Evolutionary conservation across 2,888 invertebrate genomes (phyloP).

Genomic region (Brachyopa scutellaris): DNA sequence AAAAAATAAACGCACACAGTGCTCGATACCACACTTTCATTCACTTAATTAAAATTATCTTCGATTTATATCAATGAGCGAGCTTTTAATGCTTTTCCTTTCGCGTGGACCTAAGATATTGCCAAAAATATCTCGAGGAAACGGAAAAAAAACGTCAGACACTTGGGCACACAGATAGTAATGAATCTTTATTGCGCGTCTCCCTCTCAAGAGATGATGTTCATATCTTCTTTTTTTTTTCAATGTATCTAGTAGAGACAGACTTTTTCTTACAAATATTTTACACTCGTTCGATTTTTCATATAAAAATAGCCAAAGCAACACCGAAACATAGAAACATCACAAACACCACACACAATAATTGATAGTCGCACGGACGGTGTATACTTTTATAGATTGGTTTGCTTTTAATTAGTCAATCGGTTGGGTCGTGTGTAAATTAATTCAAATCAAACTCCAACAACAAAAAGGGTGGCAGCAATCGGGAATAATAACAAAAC

Average conservation of each 20-base stretch:
- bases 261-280: not conserved
- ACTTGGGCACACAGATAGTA: constrained; percentile 4
- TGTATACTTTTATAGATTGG: constrained; percentile 59
- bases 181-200: constrained; percentile 44
- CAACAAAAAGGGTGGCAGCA: constrained; percentile 44
- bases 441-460: constrained; percentile 52
- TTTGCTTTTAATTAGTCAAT: constrained; percentile 69
- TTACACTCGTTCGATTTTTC: constrained; percentile 46
- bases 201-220: constrained; percentile 38
- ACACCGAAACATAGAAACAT: constrained; percentile 38
- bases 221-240: constrained; percentile 3
- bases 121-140: constrained; percentile 36
- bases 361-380: constrained; percentile 43
- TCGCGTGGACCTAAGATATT: constrained; percentile 12
- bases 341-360: constrained; percentile 36
- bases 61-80: constrained; percentile 40
- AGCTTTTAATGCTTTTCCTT: constrained; percentile 7
- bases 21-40: constrained; percentile 31
- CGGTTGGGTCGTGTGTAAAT: constrained; percentile 61
- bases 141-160: constrained; percentile 4
- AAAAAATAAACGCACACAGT: constrained; percentile 21
- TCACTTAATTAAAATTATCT: constrained; percentile 53
- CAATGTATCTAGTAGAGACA: constrained; percentile 47
- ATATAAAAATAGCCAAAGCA: constrained; percentile 59
- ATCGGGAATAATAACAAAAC: constrained; percentile 44